Base-by-base conservation (phyloP, 2,888 invertebrate species). In the Lepas anatifera region DNA sequence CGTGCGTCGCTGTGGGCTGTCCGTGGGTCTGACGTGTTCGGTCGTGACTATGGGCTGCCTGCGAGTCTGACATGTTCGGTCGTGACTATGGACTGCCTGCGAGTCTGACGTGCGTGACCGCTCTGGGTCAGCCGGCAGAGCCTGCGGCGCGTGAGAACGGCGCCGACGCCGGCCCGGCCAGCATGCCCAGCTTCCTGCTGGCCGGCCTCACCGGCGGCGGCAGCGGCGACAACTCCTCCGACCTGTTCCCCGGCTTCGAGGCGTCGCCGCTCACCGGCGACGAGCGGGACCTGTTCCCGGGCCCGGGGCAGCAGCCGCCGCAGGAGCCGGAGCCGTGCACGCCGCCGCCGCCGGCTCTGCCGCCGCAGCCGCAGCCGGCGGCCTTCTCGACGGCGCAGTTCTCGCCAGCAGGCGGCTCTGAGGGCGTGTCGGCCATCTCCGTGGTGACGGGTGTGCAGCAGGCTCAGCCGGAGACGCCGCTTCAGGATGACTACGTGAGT, bases 381-480 rank as follows among this genome's bases (percentile, higher is more conserved):
- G 11, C 16, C 11, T 41, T 41, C 41, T 3, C 29, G 27, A 2
- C 29, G 52, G 0, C 29, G 52, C 3, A 27, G 8, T 3, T 3
- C 29, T 48, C 48, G 4, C 48, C 18, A 11, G 48, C 48, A n/a
- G 7, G 25, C 25, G 18, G 48, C 25, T 25, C 18, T 13, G 27
- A 27, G 29, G 10, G 11, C 11, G 29, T 3, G 16, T 58, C 58
- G 6, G 16, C 8, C 58, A 58, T 58, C 29, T 2, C 58, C 16
- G 58, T 58, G 58, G 58, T 58, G 58, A 58, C 58, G 58, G 58
- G 58, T 7, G 58, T 58, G 58, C 58, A 58, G 58, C 58, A 58
- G 58, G 58, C 18, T 58, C 58, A 10, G 27, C 58, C 8, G 29
- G 27, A 58, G 32, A 58, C 58, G 16, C 58, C 58, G 32, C 32